Base-by-base conservation (phyloP, 1,140 invertebrate species). In the Notospermus geniculatus region DNA sequence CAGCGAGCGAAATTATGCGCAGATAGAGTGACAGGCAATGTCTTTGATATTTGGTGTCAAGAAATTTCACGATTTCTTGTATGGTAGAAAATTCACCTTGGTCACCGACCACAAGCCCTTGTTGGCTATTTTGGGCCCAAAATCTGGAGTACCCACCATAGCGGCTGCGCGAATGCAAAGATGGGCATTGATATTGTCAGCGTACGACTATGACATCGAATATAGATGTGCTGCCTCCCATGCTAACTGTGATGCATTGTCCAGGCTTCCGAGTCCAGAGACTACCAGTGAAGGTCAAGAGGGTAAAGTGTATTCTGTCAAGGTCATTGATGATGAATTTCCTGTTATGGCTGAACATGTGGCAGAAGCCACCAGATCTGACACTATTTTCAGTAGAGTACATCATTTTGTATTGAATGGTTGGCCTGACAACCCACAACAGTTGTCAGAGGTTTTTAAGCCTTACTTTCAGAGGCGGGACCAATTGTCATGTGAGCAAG, bases 21-120 rank as follows among this genome's bases (percentile, higher is more conserved):
- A 83, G 61, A 80, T 84, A 28, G 83, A 87, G 30, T 84, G 80
- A 67, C 84, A 88, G 74, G 82, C 80, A 7, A 65, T 84, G n/a
- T 77, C 79, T 1, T 79, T 87, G 13, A 61, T 85, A 1, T 86
- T 74, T 70, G 81, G 77, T 5, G 74, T 87, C 4, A 77, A 79
- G 59, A 82, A 83, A 69, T 86, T 86, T 70, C 75, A 84, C 32
- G 66, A 83, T 39, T 87, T 83, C 67, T 54, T 85, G 2, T 82
- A 71, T 71, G 85, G 80, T 55, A 67, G 70, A 45, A 57, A 66
- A 7, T 74, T 78, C 52, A 68, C 59, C 23, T 45, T 80, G 2
- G 39, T 69, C 23, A 81, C 72, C 15, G 81, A 82, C 59, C 77
- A 83, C 45, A 71, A 79, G 63, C 74, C 79, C 2, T 60, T 82